Evolutionary conservation across 2,113 vertebrate species (phyloP), one percentile per base, ranked within the genome.

Genomic region (Sisor rabdophorus): DNA sequence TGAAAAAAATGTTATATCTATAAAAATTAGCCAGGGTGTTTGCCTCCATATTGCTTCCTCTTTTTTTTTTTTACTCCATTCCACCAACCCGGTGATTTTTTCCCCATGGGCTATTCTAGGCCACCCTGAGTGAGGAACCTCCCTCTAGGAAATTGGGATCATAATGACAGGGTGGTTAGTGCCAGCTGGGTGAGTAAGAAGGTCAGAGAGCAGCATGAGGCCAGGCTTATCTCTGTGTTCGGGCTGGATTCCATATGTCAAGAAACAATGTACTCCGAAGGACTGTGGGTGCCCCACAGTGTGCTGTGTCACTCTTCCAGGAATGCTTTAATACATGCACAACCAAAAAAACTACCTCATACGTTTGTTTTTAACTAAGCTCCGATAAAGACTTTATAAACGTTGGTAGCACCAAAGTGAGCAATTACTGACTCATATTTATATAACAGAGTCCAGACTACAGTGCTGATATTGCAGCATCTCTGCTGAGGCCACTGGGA

Each of bases 151-250:
- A 91, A 91, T 91, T 89, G 89, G 89, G 86, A 86, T 89, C 85
- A 89, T 92, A 88, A 91, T 91, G 91, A 90, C 88, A 83, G 85
- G 86, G 86, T 85, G 77, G 87, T 89, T 89, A 88, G 85, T 89
- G 89, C 87, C 91, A 91, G 90, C 89, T 91, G 90, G 87, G 87
- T 87, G 87, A 85, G 85, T 82, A 83, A 89, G 86, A 90, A 89
- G 89, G 89, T 91, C 89, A 90, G 87, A 84, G 84, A 89, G 88
- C 88, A 89, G 90, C 86, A 84, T 87, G 87, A 81, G 83, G 83
- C 87, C 86, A 76, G 84, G 85, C 87, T 89, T 88, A 89, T 88
- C 88, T 88, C 84, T 71, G 56, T 86, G 85, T 86, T 67, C 80
- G 87, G 82, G 79, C 89, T 86, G 83, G 81, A 81, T 82, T 89